These are phyloP conservation scores for Theonella swinhoei DNA, from an alignment of 37 sponge, comb jelly and placozoan species.

Conservation along the genomic window DNA sequence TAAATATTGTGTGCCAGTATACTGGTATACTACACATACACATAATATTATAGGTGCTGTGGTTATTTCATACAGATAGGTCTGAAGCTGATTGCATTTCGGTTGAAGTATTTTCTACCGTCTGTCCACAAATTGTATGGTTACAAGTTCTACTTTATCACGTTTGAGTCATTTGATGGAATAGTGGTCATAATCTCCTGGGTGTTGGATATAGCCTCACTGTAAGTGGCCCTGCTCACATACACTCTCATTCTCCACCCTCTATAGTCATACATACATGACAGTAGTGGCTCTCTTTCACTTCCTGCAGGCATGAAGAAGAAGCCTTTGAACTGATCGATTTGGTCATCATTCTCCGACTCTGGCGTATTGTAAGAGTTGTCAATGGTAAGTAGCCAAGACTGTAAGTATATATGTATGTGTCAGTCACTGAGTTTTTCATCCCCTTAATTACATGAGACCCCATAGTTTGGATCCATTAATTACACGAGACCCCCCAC, in stretches of 20 bases:
- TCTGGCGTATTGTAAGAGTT: slow-evolving; percentile 86
- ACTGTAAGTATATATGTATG: not conserved
- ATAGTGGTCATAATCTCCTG: slow-evolving; percentile 83
- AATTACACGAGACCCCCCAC: too few relatives aligned
- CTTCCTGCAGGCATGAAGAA: slow-evolving; percentile 60
- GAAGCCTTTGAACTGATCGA: slow-evolving; percentile 47
- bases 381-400: slow-evolving; percentile 81
- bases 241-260: too few relatives aligned
- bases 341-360: slow-evolving; percentile 76
- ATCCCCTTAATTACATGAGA: not conserved
- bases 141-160: slow-evolving; percentile 40
- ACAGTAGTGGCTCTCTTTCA: too few relatives aligned
- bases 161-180: slow-evolving; percentile 84
- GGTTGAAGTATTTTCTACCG: slow-evolving; percentile 59
- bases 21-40: too few relatives aligned
- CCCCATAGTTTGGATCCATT: too few relatives aligned
- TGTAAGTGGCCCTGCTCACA: slow-evolving; percentile 45
- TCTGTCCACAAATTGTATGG: not conserved
- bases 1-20: too few relatives aligned
- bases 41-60: too few relatives aligned
- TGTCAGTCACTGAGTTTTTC: not conserved
- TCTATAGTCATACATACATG: too few relatives aligned
- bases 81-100: slow-evolving; percentile 64
- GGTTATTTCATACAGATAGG: slow-evolving; percentile 52
- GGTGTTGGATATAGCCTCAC: slow-evolving; percentile 72